Percentiles rank a stretch among this genome's conserved stretches.
Conservation (phyloP, 1,140 invertebrate genomes). For the Temnothorax curvispinosus region DNA sequence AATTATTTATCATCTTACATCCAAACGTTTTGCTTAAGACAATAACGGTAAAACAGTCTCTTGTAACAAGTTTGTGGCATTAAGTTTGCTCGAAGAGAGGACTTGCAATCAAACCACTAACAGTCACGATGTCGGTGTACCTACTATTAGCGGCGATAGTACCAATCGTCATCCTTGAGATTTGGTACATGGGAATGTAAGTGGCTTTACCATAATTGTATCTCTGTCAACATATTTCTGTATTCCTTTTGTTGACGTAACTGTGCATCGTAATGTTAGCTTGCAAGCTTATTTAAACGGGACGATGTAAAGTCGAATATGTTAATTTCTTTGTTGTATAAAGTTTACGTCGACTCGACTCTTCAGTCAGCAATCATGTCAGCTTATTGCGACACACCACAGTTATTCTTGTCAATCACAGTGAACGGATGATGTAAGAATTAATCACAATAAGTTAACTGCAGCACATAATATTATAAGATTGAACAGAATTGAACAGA, state of each 20-base stretch:
- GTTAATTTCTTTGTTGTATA: background rate
- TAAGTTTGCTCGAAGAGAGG: slow-evolving; percentile 54
- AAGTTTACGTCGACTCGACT: background rate
- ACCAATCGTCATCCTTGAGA: slow-evolving; percentile 80
- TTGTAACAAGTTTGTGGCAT: slow-evolving; percentile 39
- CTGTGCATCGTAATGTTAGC: slow-evolving; percentile 24
- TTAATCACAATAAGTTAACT: background rate
- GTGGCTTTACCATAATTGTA: slow-evolving; percentile 70
- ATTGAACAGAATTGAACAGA: background rate
- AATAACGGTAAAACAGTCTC: slow-evolving; percentile 35
- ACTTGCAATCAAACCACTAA: slow-evolving; percentile 75
- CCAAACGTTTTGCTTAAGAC: background rate
- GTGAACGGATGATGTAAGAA: background rate
- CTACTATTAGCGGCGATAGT: slow-evolving; percentile 79
- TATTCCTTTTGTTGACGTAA: slow-evolving; percentile 25
- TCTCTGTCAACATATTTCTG: slow-evolving; percentile 48
- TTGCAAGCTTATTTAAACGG: slow-evolving; percentile 41
- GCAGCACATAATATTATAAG: background rate
- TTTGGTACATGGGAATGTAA: slow-evolving; percentile 84
- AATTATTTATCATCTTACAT: background rate
- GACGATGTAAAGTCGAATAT: background rate
- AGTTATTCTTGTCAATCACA: background rate
- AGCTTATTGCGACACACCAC: background rate
- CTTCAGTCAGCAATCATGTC: background rate
- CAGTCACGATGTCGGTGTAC: slow-evolving; percentile 79